Evolutionary conservation across 2,888 invertebrate species (phyloP).

Genomic region (Hirtodrosophila duncani): DNA sequence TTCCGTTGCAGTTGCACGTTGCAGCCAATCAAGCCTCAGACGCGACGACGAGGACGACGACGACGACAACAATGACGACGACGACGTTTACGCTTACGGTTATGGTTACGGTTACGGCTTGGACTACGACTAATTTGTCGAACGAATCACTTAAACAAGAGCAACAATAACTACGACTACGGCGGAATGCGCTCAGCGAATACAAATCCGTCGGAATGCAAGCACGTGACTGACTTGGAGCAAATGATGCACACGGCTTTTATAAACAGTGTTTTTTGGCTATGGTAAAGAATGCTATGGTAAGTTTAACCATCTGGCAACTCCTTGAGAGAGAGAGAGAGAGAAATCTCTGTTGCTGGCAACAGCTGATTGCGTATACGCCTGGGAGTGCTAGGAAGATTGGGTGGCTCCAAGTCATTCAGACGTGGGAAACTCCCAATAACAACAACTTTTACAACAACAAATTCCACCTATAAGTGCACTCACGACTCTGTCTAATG

Average conservation of each 20-base stretch:
- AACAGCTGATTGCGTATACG: slow-evolving; percentile 41
- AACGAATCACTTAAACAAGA: slow-evolving; percentile 55
- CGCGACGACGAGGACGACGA: slow-evolving; percentile 35
- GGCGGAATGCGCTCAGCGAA: slow-evolving; percentile 42
- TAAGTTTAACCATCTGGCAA: slow-evolving; percentile 52
- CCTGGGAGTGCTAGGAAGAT: no score
- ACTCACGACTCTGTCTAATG: not conserved
- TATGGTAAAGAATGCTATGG: not conserved
- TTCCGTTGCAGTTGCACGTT: slow-evolving; percentile 8
- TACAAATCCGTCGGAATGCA: slow-evolving; percentile 55
- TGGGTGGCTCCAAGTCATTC: no score
- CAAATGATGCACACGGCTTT: slow-evolving; percentile 56
- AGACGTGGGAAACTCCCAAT: no score
- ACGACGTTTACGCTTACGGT: slow-evolving; percentile 31
- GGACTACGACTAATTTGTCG: slow-evolving; percentile 33
- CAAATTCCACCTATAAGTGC: no score
- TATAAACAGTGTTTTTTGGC: slow-evolving; percentile 51
- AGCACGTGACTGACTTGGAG: slow-evolving; percentile 71
- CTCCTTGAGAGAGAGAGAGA: slow-evolving; percentile 44
- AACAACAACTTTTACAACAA: no score
- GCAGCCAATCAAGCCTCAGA: slow-evolving; percentile 57
- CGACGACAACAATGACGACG: slow-evolving; percentile 14
- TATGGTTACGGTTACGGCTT: slow-evolving; percentile 6
- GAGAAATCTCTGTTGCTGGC: slow-evolving; percentile 36
- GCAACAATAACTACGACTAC: slow-evolving; percentile 24